Evolutionary conservation across 2,888 invertebrate species (phyloP).

Genomic region (Drosophila macrospina): DNA sequence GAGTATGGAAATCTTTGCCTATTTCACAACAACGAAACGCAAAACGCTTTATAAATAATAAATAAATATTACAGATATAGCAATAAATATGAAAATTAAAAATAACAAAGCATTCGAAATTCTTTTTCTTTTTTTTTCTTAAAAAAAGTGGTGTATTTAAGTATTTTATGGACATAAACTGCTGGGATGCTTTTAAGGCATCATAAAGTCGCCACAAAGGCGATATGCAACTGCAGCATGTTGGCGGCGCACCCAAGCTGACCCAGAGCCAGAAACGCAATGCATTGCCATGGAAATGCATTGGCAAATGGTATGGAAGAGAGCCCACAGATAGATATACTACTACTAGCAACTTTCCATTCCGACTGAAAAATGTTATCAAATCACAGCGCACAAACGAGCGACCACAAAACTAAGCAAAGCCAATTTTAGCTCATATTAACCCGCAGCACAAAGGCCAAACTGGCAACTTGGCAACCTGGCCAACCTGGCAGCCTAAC

Average conservation of each 20-base stretch:
- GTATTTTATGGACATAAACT: slow-evolving; percentile 4
- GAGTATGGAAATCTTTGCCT: too few species aligned
- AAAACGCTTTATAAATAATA: neutral
- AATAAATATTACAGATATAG: neutral
- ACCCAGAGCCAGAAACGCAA: slow-evolving; percentile 46
- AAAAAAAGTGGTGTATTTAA: slow-evolving; percentile 2
- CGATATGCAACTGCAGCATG: slow-evolving; percentile 18
- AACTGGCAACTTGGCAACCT: slow-evolving; percentile 41
- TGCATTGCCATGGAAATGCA: slow-evolving; percentile 19
- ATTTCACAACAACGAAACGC: too few species aligned
- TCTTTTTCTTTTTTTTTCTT: neutral
- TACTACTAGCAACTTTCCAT: slow-evolving; percentile 33
- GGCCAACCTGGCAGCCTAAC: slow-evolving; percentile 25
- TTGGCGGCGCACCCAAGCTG: slow-evolving; percentile 48
- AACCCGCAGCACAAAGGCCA: slow-evolving; percentile 81
- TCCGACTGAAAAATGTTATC: slow-evolving; percentile 78
- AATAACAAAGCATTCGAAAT: neutral
- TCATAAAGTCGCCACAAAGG: slow-evolving; percentile 16
- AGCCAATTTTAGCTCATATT: slow-evolving; percentile 81
- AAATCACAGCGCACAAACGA: slow-evolving; percentile 79
- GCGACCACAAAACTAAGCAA: slow-evolving; percentile 80
- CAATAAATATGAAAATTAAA: neutral
- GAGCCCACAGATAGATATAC: slow-evolving; percentile 44
- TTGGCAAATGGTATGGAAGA: slow-evolving; percentile 18
- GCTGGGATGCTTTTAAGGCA: slow-evolving; percentile 24